These are phyloP conservation scores for Elymnias hypermnestra DNA, from an alignment of 1,140 invertebrate species.

Conservation along the genomic window DNA sequence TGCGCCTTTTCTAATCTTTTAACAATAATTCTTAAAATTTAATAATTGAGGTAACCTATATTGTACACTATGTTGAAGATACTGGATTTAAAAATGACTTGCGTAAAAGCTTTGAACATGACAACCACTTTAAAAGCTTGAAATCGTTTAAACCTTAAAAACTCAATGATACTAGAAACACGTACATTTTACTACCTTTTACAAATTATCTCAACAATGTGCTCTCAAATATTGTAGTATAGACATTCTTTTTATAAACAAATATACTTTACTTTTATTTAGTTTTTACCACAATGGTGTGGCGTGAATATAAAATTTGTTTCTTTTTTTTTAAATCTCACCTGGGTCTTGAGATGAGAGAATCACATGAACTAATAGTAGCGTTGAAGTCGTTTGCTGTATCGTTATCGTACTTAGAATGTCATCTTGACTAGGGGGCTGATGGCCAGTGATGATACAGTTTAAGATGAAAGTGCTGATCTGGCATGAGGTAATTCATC, in stretches of 20 bases:
- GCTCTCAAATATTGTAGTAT: background rate
- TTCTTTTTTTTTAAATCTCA: slow-evolving; percentile 40
- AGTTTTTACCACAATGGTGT: slow-evolving; percentile 47
- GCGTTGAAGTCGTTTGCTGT: too few species aligned
- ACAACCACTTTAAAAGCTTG: background rate
- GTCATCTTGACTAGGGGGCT: too few species aligned
- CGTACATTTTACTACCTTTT: background rate
- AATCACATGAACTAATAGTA: too few species aligned
- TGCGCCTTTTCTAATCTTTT: too few species aligned
- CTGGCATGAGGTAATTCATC: too few species aligned
- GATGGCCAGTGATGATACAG: too few species aligned
- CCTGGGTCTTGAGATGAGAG: slow-evolving; percentile 4
- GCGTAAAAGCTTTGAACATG: slow-evolving; percentile 6
- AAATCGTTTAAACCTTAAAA: slow-evolving; percentile 2
- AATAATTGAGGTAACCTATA: too few species aligned
- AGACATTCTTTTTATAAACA: background rate
- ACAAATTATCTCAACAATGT: background rate
- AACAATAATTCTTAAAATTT: too few species aligned
- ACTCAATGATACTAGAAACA: background rate
- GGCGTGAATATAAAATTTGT: slow-evolving; percentile 46
- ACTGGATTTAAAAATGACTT: slow-evolving; percentile 16
- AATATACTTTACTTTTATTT: slow-evolving; percentile 43
- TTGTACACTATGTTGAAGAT: background rate
- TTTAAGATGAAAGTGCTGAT: too few species aligned
- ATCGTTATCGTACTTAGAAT: too few species aligned